Percentiles rank a stretch among this genome's conserved stretches.
phyloP scores from a whole-genome alignment of 1,140 invertebrate genomes.

The Calephelis nemesis region DNA sequence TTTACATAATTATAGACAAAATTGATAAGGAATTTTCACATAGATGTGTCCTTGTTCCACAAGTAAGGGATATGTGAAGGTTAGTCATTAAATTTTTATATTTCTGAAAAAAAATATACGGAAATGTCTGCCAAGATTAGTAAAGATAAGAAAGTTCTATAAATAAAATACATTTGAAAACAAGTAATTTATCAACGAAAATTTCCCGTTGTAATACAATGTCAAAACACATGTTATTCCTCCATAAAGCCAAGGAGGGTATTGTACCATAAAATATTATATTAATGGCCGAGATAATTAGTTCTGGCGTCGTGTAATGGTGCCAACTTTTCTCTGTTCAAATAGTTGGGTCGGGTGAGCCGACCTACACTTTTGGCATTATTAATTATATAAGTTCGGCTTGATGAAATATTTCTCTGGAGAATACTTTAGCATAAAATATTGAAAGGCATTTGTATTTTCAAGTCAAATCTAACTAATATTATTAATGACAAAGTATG shows the following conservation, averaged over 20 bases:
- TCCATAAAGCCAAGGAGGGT: neutral
- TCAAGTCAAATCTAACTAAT: too few relatives aligned
- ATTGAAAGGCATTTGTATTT: constrained; percentile 3
- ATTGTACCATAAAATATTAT: constrained; percentile 8
- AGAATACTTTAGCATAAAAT: constrained; percentile 16
- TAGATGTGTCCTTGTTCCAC: too few relatives aligned
- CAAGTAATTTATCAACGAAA: neutral
- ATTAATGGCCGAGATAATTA: constrained; percentile 16
- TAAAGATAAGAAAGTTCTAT: too few relatives aligned
- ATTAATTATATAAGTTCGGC: constrained; percentile 29
- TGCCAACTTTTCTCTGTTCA: constrained; percentile 26
- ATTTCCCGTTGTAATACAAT: neutral
- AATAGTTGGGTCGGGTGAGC: constrained; percentile 28
- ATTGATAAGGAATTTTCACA: too few relatives aligned
- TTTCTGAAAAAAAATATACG: too few relatives aligned
- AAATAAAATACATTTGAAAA: too few relatives aligned
- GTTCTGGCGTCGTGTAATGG: constrained; percentile 13
- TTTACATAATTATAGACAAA: too few relatives aligned
- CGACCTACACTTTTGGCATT: constrained; percentile 25
- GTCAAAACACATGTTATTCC: constrained; percentile 4
- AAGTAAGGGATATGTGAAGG: too few relatives aligned
- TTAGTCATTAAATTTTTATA: too few relatives aligned
- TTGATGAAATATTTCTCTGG: constrained; percentile 25
- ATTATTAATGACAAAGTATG: too few relatives aligned
- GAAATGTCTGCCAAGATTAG: too few relatives aligned